A percentile compares a stretch with the other conserved stretches of the same genome.
phyloP scores from a whole-genome alignment of 2,888 invertebrate species.

The Ecliptopera silaceata region DNA sequence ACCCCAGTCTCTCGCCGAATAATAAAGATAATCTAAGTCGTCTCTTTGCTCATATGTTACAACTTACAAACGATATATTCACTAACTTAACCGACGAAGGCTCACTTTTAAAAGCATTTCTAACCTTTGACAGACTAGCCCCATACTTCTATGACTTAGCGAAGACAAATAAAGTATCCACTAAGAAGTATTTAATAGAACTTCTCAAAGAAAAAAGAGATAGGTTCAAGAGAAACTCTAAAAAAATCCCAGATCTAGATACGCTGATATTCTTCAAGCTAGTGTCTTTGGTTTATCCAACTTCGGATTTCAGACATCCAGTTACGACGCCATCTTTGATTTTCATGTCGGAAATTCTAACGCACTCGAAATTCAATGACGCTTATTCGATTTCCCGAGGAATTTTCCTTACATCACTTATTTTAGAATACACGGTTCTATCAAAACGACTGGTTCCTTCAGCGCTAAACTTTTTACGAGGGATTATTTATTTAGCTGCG shows the following conservation, averaged over 20 bases:
- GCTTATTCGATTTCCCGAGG: constrained; percentile 89
- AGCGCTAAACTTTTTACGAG: constrained; percentile 89
- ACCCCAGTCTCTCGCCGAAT: constrained; percentile 89
- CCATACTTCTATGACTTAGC: constrained; percentile 87
- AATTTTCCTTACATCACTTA: constrained; percentile 87
- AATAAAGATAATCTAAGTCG: constrained; percentile 90
- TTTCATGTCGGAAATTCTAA: constrained; percentile 92
- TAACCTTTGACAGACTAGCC: constrained; percentile 82
- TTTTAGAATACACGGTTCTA: constrained; percentile 89
- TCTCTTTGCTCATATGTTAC: constrained; percentile 89
- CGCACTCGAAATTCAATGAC: constrained; percentile 84
- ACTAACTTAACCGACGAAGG: constrained; percentile 58
- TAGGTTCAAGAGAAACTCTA: constrained; percentile 83
- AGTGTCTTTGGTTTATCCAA: constrained; percentile 91
- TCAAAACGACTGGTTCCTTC: constrained; percentile 93
- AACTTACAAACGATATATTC: constrained; percentile 89
- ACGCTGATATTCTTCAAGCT: constrained; percentile 92
- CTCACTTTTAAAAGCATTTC: constrained; percentile 80
- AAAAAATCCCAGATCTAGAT: constrained; percentile 85
- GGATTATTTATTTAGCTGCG: constrained; percentile 88
- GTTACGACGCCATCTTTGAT: constrained; percentile 93
- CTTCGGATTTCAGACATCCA: constrained; percentile 95
- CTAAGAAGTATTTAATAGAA: constrained; percentile 86
- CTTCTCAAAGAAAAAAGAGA: constrained; percentile 88
- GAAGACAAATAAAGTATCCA: constrained; percentile 86